phyloP scores from a whole-genome alignment of 1,140 invertebrate genomes.

The Aphelinus certus region DNA sequence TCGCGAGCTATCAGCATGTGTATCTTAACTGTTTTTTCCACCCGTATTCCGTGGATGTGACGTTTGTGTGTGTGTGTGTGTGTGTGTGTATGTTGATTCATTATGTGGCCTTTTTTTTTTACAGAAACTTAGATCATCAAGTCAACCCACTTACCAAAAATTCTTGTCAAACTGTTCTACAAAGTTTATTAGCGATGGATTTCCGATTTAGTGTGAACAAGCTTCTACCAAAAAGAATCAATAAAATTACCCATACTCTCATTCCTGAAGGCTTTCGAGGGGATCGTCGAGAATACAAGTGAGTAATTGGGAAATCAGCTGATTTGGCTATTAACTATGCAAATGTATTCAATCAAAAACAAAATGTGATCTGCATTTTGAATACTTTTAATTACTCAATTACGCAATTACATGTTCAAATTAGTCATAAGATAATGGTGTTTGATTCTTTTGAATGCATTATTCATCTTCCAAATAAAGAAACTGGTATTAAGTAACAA shows the following conservation, averaged over 20 bases:
- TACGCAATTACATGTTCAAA: neutral
- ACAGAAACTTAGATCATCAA: no score
- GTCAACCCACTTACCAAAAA: no score
- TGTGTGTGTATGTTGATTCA: no score
- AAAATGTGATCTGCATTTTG: neutral
- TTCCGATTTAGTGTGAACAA: conserved; percentile 72
- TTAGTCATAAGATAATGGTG: neutral
- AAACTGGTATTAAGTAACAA: neutral
- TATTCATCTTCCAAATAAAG: neutral
- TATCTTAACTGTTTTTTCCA: no score
- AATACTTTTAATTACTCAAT: neutral
- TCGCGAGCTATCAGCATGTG: no score
- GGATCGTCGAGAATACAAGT: conserved; percentile 69
- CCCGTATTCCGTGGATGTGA: no score
- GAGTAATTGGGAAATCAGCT: conserved; percentile 54
- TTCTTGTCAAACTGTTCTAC: no score
- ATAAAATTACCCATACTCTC: conserved; percentile 70
- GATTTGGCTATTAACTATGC: conserved; percentile 2
- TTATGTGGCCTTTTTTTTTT: no score
- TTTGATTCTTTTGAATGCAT: neutral
- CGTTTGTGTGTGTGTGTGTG: no score
- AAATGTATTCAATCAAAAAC: neutral
- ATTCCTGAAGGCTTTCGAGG: conserved; percentile 71
- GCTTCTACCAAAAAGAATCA: conserved; percentile 68
- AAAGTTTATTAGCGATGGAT: conserved; percentile 61